Percentiles rank a stretch among this genome's conserved stretches.
These are phyloP conservation scores for Tryphoninae sp. DNA, from an alignment of 2,888 invertebrate genomes.

Conservation along the genomic window DNA sequence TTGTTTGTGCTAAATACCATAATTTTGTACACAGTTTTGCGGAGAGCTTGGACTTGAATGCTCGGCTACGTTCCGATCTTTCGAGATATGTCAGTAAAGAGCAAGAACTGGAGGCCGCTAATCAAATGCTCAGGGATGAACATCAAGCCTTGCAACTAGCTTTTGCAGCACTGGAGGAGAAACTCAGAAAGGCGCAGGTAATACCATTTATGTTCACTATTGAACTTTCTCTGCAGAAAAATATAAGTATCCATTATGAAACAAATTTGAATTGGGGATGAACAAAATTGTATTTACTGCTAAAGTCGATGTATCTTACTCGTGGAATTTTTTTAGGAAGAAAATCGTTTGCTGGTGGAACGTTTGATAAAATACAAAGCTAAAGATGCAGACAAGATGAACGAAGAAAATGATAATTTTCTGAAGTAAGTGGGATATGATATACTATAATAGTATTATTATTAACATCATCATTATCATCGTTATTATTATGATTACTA, in stretches of 20 bases:
- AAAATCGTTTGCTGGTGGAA: slow-evolving; percentile 92
- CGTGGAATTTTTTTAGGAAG: slow-evolving; percentile 86
- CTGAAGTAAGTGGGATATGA: slow-evolving; percentile 87
- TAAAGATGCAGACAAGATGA: slow-evolving; percentile 97
- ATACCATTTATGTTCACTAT: background rate
- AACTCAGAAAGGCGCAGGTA: slow-evolving; percentile 91
- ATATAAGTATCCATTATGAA: background rate
- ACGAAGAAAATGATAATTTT: slow-evolving; percentile 97
- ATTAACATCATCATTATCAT: slow-evolving; percentile 7
- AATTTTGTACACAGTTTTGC: slow-evolving; percentile 83
- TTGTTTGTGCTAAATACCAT: background rate
- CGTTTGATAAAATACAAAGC: slow-evolving; percentile 95
- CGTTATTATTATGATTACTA: slow-evolving; percentile 1
- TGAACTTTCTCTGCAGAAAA: background rate
- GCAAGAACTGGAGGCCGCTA: slow-evolving; percentile 90
- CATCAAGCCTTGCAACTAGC: slow-evolving; percentile 96
- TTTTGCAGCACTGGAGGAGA: slow-evolving; percentile 94
- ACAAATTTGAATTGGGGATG: background rate
- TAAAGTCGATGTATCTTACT: background rate
- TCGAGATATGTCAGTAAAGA: slow-evolving; percentile 88
- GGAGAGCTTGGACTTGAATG: slow-evolving; percentile 86
- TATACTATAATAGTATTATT: background rate
- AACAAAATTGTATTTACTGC: background rate
- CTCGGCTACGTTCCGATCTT: slow-evolving; percentile 88
- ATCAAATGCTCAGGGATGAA: slow-evolving; percentile 95